Evolutionary conservation across 2,888 invertebrate species (phyloP).

Genomic region (Glaucopsyche alexis): DNA sequence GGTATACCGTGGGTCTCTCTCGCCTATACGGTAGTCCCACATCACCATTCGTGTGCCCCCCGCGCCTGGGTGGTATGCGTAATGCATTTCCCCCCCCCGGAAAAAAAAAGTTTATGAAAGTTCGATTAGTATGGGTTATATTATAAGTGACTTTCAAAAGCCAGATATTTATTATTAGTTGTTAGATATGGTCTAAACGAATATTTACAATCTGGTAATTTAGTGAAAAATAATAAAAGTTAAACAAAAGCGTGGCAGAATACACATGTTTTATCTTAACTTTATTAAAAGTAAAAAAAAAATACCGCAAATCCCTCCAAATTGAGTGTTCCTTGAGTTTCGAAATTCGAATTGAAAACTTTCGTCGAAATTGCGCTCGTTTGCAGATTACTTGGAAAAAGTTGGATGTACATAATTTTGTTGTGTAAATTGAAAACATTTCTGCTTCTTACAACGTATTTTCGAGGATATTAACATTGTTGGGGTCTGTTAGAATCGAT

Average conservation of each 20-base stretch:
- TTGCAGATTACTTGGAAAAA: conserved; percentile 14
- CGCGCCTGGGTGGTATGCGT: too few species aligned
- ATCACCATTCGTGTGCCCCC: too few species aligned
- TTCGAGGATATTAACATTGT: background rate
- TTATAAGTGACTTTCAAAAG: too few species aligned
- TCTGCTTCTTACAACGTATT: background rate
- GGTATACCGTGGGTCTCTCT: too few species aligned
- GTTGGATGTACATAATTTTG: conserved; percentile 1
- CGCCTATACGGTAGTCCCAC: too few species aligned
- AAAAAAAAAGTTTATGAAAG: too few species aligned
- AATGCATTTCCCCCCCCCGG: too few species aligned
- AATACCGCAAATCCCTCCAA: background rate
- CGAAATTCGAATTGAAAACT: conserved; percentile 8
- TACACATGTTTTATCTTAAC: background rate
- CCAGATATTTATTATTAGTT: too few species aligned
- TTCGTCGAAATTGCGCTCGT: background rate
- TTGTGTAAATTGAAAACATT: conserved; percentile 21
- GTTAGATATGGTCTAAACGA: too few species aligned
- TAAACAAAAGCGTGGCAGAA: background rate
- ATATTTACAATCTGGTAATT: background rate
- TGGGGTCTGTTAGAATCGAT: background rate
- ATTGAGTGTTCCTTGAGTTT: background rate
- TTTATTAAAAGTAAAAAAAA: conserved; percentile 9
- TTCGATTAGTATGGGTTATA: background rate
- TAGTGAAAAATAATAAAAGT: background rate